These are phyloP conservation scores for Lophotriccus pileatus DNA, from an alignment of 2,797 vertebrate genomes.

Conservation along the genomic window DNA sequence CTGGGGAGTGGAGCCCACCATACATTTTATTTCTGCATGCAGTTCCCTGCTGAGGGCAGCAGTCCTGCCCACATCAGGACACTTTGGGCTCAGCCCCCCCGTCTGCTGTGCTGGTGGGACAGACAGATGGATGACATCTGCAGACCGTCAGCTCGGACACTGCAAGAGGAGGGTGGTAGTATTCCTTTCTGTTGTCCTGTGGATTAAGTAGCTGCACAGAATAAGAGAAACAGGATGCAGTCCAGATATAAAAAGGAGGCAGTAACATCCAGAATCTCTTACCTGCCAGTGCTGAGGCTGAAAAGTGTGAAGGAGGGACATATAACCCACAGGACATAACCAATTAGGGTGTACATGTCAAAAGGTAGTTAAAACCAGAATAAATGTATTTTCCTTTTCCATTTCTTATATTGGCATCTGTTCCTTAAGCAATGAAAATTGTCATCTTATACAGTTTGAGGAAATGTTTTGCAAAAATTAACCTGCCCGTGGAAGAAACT, in stretches of 20 bases:
- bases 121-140: neutral
- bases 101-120: neutral
- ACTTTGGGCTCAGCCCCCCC: neutral
- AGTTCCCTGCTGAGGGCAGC: neutral
- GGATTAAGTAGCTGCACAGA: neutral
- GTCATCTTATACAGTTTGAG: neutral
- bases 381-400: neutral
- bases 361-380: neutral
- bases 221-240: neutral
- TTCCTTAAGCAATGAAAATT: neutral
- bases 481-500: neutral
- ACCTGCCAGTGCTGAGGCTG: neutral
- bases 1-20: neutral
- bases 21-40: neutral
- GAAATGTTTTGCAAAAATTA: neutral
- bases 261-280: neutral
- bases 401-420: neutral
- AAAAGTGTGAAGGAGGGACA: neutral
- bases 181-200: neutral
- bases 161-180: rapidly evolving
- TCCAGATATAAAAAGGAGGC: neutral
- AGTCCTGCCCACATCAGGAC: neutral
- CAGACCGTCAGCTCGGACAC: neutral
- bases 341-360: neutral
- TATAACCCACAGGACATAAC: neutral